Conservation (phyloP, 2,888 invertebrate species). For the Anarsia innoxiella region DNA sequence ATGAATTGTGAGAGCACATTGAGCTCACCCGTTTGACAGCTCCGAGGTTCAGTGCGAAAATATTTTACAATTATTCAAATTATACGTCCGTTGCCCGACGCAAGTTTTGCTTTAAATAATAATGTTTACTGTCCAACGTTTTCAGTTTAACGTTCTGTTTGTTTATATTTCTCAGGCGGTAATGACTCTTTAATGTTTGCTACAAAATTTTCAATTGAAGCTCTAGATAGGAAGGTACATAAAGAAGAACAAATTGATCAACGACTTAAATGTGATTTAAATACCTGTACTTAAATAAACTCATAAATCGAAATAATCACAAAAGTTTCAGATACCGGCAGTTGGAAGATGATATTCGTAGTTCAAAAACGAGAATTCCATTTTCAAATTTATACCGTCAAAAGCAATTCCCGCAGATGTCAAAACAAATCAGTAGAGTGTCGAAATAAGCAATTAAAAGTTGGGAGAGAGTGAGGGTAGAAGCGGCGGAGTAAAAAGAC, state of each 20-base stretch:
- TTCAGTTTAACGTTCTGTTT: slow-evolving; percentile 2
- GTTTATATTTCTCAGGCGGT: slow-evolving; percentile 6
- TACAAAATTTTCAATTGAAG: too few relatives aligned
- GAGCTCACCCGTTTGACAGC: slow-evolving; percentile 25
- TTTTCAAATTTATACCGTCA: too few relatives aligned
- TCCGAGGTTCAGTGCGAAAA: slow-evolving; percentile 15
- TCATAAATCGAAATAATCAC: too few relatives aligned
- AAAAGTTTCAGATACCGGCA: too few relatives aligned
- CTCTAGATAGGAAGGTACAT: too few relatives aligned
- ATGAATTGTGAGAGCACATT: slow-evolving; percentile 25
- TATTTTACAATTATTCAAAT: slow-evolving; percentile 22
- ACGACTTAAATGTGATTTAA: too few relatives aligned
- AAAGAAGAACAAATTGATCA: too few relatives aligned
- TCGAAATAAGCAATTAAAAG: slow-evolving; percentile 53
- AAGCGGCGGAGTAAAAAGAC: slow-evolving; percentile 49
- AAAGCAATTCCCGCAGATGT: too few relatives aligned
- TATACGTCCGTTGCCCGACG: slow-evolving; percentile 5
- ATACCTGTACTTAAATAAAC: too few relatives aligned
- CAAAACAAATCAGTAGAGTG: slow-evolving; percentile 31
- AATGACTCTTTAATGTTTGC: not conserved
- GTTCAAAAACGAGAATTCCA: too few relatives aligned
- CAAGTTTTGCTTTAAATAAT: slow-evolving; percentile 4
- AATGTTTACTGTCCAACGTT: slow-evolving; percentile 5
- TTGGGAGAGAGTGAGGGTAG: slow-evolving; percentile 31
- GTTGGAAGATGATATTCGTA: too few relatives aligned